phyloP scores from a whole-genome alignment of 1,140 invertebrate species.

The Drusus annulatus region DNA sequence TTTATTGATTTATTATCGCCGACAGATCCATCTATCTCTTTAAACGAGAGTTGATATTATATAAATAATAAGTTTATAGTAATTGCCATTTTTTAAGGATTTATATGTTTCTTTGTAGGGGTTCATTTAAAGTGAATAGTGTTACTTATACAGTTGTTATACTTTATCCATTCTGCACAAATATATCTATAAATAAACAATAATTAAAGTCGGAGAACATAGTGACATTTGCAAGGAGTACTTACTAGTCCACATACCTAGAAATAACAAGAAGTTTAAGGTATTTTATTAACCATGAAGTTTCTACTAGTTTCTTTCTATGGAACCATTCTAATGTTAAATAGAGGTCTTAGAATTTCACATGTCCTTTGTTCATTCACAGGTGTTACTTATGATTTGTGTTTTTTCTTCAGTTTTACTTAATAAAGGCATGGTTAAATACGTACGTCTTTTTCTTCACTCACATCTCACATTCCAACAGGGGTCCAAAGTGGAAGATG shows the following conservation, averaged over 20 bases:
- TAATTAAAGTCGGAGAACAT: constrained; percentile 40
- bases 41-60: constrained; percentile 4
- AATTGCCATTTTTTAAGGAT: constrained; percentile 34
- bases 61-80: constrained; percentile 26
- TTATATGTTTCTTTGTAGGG: constrained; percentile 16
- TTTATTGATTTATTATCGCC: constrained; percentile 26
- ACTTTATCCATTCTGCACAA: constrained; percentile 52
- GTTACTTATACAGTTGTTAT: constrained; percentile 44
- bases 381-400: constrained; percentile 27
- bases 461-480: too few relatives aligned
- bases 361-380: constrained; percentile 13
- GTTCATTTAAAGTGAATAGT: constrained; percentile 40
- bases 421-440: constrained; percentile 41
- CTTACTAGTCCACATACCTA: constrained; percentile 47
- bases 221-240: constrained; percentile 43
- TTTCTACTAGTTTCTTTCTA: constrained; percentile 34
- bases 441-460: neutral
- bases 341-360: constrained; percentile 20
- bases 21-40: neutral
- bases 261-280: constrained; percentile 48
- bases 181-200: constrained; percentile 47
- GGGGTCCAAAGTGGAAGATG: too few relatives aligned
- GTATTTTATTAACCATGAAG: constrained; percentile 37
- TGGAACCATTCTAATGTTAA: constrained; percentile 28
- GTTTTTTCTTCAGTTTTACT: constrained; percentile 33